Conservation (phyloP, 2,888 invertebrate species). For the Apamea crenata region DNA sequence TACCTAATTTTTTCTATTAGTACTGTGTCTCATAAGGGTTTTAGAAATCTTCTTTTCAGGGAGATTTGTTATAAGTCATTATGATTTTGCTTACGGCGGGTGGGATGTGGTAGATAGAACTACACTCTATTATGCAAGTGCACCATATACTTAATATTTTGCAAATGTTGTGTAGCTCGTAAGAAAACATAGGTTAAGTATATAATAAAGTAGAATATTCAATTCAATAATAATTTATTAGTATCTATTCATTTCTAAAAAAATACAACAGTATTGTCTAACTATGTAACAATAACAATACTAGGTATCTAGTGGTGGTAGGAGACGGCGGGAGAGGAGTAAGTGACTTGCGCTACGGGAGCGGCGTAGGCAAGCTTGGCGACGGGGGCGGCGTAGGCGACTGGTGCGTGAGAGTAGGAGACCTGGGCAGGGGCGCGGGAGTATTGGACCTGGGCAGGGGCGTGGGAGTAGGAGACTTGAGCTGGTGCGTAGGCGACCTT, state of each 20-base stretch:
- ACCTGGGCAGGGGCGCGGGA: constrained; percentile 74
- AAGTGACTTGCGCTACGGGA: no score
- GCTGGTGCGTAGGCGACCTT: constrained; percentile 65
- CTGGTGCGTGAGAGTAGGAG: constrained; percentile 75
- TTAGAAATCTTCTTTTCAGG: background rate
- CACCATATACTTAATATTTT: background rate
- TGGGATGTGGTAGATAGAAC: background rate
- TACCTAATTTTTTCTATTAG: background rate
- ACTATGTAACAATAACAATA: constrained; percentile 25
- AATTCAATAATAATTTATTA: constrained; percentile 64
- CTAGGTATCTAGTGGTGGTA: constrained; percentile 80
- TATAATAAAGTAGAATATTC: background rate
- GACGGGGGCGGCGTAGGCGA: constrained; percentile 63
- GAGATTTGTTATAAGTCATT: background rate
- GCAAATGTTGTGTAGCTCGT: background rate
- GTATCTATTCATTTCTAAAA: constrained; percentile 66
- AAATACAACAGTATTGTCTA: constrained; percentile 71
- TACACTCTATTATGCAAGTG: background rate
- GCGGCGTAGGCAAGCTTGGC: constrained; percentile 66
- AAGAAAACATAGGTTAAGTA: background rate
- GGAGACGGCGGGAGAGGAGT: constrained; percentile 82
- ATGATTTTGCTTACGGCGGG: background rate
- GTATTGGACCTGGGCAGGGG: constrained; percentile 67
- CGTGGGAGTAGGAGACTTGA: constrained; percentile 71
- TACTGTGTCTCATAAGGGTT: background rate